phyloP scores from a whole-genome alignment of 2,113 vertebrate genomes.

The Hippocampus comes region DNA sequence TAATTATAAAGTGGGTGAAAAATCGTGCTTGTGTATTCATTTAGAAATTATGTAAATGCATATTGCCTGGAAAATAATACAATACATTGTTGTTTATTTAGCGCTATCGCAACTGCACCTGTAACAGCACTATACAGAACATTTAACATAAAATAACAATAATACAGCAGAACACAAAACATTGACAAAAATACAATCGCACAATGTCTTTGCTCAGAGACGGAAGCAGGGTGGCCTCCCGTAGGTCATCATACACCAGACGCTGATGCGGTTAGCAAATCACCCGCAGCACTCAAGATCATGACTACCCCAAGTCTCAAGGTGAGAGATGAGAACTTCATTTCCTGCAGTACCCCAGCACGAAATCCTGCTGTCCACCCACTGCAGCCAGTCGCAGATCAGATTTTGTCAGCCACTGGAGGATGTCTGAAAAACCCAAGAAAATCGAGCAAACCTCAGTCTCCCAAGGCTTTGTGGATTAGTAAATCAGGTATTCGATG shows the following conservation, averaged over 20 bases:
- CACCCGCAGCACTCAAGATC: slow-evolving; percentile 35
- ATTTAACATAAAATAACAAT: no score
- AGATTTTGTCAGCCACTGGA: slow-evolving; percentile 9
- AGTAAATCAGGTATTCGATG: slow-evolving; percentile 46
- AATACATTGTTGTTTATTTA: no score
- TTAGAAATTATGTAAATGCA: neutral
- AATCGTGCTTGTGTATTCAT: neutral
- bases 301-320: slow-evolving; percentile 47
- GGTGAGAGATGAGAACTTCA: slow-evolving; percentile 53
- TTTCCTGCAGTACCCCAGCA: slow-evolving; percentile 53
- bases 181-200: neutral
- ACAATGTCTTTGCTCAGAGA: slow-evolving; percentile 29
- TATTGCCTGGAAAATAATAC: no score
- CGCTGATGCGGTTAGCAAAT: slow-evolving; percentile 36
- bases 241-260: slow-evolving; percentile 49
- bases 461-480: slow-evolving; percentile 49
- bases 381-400: slow-evolving; percentile 46
- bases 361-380: slow-evolving; percentile 48
- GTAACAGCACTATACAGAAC: no score
- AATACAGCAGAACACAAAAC: no score
- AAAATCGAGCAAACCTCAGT: slow-evolving; percentile 61
- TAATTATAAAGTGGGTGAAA: neutral
- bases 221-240: slow-evolving; percentile 28
- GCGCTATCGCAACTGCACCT: no score
- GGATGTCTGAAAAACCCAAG: slow-evolving; percentile 45